phyloP scores from a whole-genome alignment of 2,888 invertebrate genomes.

The Noctua janthe region DNA sequence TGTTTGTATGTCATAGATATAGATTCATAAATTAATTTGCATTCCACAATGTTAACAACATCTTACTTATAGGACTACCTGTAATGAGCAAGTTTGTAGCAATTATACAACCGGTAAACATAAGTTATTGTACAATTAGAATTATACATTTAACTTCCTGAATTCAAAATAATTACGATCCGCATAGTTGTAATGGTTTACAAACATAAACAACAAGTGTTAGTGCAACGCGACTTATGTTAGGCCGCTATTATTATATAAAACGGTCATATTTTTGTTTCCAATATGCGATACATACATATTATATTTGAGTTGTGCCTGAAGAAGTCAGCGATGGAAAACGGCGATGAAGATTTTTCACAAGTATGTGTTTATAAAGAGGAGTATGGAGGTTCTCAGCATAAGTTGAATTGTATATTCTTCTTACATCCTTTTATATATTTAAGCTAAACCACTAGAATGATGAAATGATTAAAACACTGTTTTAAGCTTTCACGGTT shows the following conservation, averaged over 20 bases:
- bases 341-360: neutral
- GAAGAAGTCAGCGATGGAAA: neutral
- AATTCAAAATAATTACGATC: conserved; percentile 19
- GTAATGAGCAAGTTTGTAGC: conserved; percentile 3
- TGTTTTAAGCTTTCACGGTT: too few relatives aligned
- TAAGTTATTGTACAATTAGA: conserved; percentile 8
- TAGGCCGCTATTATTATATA: conserved; percentile 19
- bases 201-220: conserved; percentile 24
- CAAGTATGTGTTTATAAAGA: too few relatives aligned
- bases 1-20: neutral
- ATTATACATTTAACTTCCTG: conserved; percentile 25
- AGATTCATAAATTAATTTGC: neutral
- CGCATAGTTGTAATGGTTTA: conserved; percentile 39
- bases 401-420: neutral
- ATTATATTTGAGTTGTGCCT: neutral
- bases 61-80: neutral
- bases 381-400: neutral
- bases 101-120: neutral
- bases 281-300: conserved; percentile 13
- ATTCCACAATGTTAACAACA: neutral
- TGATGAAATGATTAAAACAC: neutral
- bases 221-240: conserved; percentile 18
- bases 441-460: too few relatives aligned
- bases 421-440: neutral
- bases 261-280: conserved; percentile 34